Percentiles rank a stretch among this genome's conserved stretches.
Evolutionary conservation across 2,113 vertebrate genomes (phyloP).

Genomic region (Atrichornis clamosus): DNA sequence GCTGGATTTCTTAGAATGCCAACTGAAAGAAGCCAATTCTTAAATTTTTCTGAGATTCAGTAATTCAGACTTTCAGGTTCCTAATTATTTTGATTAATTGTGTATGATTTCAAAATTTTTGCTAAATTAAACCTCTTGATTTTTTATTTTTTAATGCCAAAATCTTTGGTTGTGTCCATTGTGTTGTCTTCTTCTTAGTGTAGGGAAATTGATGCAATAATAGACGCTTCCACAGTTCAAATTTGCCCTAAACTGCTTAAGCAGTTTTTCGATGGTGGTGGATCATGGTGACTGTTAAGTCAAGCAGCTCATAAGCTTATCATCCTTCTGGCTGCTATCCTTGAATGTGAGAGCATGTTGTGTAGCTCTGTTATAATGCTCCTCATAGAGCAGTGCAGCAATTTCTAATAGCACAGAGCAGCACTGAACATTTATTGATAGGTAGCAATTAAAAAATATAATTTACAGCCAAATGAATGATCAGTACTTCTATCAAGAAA

Average conservation of each 20-base stretch:
- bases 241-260: background rate
- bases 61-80: background rate
- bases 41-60: background rate
- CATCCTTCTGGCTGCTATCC: background rate
- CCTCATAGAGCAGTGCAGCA: background rate
- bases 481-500: background rate
- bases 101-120: background rate
- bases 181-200: background rate
- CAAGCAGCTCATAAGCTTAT: background rate
- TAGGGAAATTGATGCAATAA: background rate
- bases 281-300: background rate
- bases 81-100: background rate
- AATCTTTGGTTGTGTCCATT: background rate
- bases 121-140: background rate
- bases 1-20: background rate
- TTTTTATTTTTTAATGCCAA: background rate
- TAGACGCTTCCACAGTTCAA: background rate
- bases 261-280: background rate
- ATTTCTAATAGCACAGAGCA: background rate
- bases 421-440: background rate
- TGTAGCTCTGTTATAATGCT: background rate
- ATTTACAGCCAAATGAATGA: background rate
- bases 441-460: background rate
- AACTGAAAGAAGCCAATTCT: background rate
- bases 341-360: background rate